Base-by-base conservation (phyloP, 2,888 invertebrate species). In the Labia minor region DNA sequence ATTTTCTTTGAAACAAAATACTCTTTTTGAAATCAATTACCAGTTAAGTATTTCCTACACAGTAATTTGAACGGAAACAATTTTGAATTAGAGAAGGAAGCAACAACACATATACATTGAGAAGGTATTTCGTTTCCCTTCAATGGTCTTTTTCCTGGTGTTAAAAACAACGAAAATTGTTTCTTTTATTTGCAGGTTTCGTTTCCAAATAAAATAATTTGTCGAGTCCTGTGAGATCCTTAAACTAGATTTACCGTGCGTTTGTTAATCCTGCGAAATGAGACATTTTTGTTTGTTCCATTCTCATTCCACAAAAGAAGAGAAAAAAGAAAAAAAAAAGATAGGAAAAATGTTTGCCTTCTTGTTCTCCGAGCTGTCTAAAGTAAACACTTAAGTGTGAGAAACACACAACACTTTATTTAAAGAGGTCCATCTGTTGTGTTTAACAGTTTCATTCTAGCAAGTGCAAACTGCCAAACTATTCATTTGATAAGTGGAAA, bases 351-450 rank as follows among this genome's bases (percentile, higher is more conserved):
- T 49, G 49, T 49, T 49, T 49, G 49, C 49, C 49, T 49, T 49
- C 49, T 49, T 49, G 49, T 49, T 49, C 49, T 49, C 49, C n/a
- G 49, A 49, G 49, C 49, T 49, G 49, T 49, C 49, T 49, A 49
- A 49, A 49, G 49, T 49, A 49, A 49, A 49, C 49, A 49, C 49
- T 49, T 49, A 49, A 49, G 49, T 49, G 49, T 49, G 49, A 49
- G 49, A 49, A 49, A 49, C 49, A 49, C 49, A 49, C 49, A 49
- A 49, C 49, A 49, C 49, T 49, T 49, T 49, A 49, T 49, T 49
- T 49, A 49, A 49, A 49, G 49, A 49, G 49, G 49, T 16, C 49
- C 49, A 49, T 49, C 49, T 49, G 49, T 49, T 49, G 49, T 49
- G 49, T 49, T 49, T 49, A 49, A 49, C 49, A n/a, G 49, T 49